Conservation (phyloP, 2,888 invertebrate species). For the Sesamia inferens region DNA sequence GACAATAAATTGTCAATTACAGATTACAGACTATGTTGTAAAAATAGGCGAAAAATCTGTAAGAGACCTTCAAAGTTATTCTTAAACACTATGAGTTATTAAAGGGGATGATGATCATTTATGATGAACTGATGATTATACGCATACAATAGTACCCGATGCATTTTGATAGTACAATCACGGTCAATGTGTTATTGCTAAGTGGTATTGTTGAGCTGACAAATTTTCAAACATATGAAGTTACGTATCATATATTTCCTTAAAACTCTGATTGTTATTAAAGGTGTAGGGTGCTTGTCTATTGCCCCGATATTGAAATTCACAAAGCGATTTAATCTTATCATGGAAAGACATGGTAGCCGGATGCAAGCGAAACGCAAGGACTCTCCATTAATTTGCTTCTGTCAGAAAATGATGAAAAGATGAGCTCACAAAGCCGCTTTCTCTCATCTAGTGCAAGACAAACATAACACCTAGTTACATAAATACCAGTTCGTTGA, state of each 20-base stretch:
- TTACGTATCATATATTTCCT: not conserved
- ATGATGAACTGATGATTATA: not conserved
- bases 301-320: not conserved
- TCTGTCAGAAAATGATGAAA: not conserved
- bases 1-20: not conserved
- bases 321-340: conserved; percentile 5
- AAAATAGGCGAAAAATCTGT: too few species aligned
- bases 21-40: not conserved
- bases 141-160: too few species aligned
- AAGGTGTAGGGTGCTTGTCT: not conserved
- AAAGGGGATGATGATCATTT: not conserved
- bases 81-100: not conserved
- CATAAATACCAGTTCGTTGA: conserved; percentile 26
- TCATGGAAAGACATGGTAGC: conserved; percentile 17
- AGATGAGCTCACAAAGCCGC: not conserved
- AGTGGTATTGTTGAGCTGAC: not conserved
- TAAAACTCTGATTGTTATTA: not conserved
- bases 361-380: conserved; percentile 13
- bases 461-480: conserved; percentile 32
- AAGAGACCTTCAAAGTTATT: not conserved
- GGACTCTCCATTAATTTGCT: not conserved
- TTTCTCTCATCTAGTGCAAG: conserved; percentile 30
- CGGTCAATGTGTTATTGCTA: not conserved
- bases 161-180: not conserved
- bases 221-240: not conserved